These are phyloP conservation scores for Dioctria rufipes DNA, from an alignment of 2,888 invertebrate genomes.

Conservation along the genomic window DNA sequence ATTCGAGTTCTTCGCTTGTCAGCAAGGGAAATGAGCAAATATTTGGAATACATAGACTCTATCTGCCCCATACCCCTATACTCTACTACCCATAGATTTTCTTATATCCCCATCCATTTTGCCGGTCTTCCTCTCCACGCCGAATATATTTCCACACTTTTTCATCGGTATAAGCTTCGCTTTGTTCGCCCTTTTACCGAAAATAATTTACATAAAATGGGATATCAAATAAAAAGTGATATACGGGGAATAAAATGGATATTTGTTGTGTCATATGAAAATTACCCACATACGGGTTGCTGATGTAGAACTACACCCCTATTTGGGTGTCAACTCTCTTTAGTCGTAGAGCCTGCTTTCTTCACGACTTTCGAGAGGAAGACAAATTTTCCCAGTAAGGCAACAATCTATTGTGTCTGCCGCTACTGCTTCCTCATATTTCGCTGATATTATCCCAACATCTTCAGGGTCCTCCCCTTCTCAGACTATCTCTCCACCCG, in stretches of 20 bases:
- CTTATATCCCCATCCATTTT: neutral
- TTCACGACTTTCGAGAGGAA: slow-evolving; percentile 10
- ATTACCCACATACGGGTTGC: slow-evolving; percentile 40
- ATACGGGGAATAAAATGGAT: slow-evolving; percentile 52
- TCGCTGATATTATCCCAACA: too few relatives aligned
- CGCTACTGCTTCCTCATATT: too few relatives aligned
- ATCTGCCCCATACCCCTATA: slow-evolving; percentile 12
- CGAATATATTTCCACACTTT: neutral
- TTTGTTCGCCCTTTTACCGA: slow-evolving; percentile 36
- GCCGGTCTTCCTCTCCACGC: neutral
- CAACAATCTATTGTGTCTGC: slow-evolving; percentile 11
- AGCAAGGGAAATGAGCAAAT: slow-evolving; percentile 55
- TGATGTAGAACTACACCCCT: neutral
- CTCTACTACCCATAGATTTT: neutral
- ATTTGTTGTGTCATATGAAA: slow-evolving; percentile 51
- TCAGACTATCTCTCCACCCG: too few relatives aligned
- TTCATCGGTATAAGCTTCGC: slow-evolving; percentile 1
- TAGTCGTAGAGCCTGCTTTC: neutral
- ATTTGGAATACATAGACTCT: slow-evolving; percentile 48
- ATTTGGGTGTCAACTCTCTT: neutral
- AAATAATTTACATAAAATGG: slow-evolving; percentile 43
- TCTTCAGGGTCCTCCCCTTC: neutral
- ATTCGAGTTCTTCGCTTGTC: slow-evolving; percentile 50
- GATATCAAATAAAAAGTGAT: slow-evolving; percentile 54
- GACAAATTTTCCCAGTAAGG: slow-evolving; percentile 40